Evolutionary conservation across 2,797 vertebrate genomes (phyloP), one percentile per base, ranked within the genome.

Genomic region (Leptodactylus fallax): DNA sequence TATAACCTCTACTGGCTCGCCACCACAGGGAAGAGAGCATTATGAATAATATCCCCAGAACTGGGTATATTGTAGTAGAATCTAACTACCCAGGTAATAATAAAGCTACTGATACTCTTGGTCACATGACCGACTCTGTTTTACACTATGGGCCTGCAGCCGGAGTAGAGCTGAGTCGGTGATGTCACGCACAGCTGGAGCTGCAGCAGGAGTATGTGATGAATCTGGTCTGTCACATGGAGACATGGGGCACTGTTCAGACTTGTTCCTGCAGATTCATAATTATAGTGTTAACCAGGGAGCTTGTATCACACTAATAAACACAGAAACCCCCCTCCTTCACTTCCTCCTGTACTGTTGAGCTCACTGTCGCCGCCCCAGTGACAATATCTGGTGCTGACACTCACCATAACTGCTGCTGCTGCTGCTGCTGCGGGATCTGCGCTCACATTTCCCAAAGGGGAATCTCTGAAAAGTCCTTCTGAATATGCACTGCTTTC

Each of bases 401-500:
- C 45, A 51, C 76, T 84, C 45, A 88, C 87, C 87, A 27, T 88
- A 84, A 47, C 87, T 88, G 55, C 76, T n/a, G n/a, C n/a, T 79
- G 25, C 80, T 87, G 71, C 80, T 87, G 58, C 61, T 87, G 49
- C 45, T 51, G 47, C 87, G 53, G 14, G 21, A 49, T 63, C 83
- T 84, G 36, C 87, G 13, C 74, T 88, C 87, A 69, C 87, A 88
- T 53, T 84, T 79, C 13, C 81, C 53, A 13, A 88, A 88, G 36
- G 87, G 87, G 45, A 88, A 84, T 53, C 81, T 71, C 63, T 84
- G 87, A 53, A 88, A 84, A 21, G 87, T 83, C n/a, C 63, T 79
- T 7, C 82, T 21, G 74, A 88, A 84, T 2, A 88, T 79, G 7
- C 87, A 88, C 45, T 88, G 87, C 87, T 88, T 85, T 19, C 87